Evolutionary conservation across 2,888 invertebrate species (phyloP).

Genomic region (Ferdinandea cuprea): DNA sequence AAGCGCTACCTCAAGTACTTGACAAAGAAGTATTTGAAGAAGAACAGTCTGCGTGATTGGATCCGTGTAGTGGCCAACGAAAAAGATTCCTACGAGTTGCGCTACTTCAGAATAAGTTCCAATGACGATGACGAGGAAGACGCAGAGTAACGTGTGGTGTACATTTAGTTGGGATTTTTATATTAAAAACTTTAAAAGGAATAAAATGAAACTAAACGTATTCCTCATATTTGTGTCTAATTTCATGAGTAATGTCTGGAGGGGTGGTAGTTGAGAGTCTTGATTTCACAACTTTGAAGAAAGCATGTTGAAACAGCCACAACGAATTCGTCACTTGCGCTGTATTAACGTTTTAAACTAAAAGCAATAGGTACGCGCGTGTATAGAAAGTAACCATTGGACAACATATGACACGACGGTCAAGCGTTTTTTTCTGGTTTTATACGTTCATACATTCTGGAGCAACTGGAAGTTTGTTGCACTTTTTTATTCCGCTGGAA

Average conservation of each 20-base stretch:
- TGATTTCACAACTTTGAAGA: too few species aligned
- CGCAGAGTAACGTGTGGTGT: slow-evolving; percentile 80
- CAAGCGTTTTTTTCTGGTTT: too few species aligned
- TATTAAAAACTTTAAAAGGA: slow-evolving; percentile 68
- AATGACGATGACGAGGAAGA: slow-evolving; percentile 94
- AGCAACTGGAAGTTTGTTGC: too few species aligned
- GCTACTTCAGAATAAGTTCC: slow-evolving; percentile 98
- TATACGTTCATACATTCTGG: too few species aligned
- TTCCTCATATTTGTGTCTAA: background rate
- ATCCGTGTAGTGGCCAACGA: slow-evolving; percentile 98
- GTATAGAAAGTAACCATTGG: too few species aligned
- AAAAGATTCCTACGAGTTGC: slow-evolving; percentile 98
- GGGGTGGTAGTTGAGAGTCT: background rate
- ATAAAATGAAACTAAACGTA: slow-evolving; percentile 33
- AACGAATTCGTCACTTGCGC: too few species aligned
- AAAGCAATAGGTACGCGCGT: too few species aligned
- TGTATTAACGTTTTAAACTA: too few species aligned
- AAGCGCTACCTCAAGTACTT: slow-evolving; percentile 98
- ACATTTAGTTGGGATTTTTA: slow-evolving; percentile 72
- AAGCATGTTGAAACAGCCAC: too few species aligned
- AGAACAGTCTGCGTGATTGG: slow-evolving; percentile 99
- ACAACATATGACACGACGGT: too few species aligned
- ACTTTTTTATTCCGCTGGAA: too few species aligned
- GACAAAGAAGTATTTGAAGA: slow-evolving; percentile 99
- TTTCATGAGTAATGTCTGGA: background rate